Base-by-base conservation (phyloP, 2,113 vertebrate genomes). In the Otocyon megalotis region DNA sequence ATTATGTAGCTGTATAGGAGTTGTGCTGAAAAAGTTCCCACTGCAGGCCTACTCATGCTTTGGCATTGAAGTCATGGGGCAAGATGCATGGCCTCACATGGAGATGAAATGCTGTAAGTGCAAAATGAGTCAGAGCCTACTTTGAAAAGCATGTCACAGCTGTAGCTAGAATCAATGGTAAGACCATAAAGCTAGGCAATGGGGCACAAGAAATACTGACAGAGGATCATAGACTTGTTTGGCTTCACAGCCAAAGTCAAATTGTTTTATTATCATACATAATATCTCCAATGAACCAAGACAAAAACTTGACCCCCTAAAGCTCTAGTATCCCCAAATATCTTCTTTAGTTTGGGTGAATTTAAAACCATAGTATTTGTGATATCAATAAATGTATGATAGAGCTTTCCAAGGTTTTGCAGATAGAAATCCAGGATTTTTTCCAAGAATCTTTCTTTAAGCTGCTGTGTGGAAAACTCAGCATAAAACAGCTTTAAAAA, bases 401-500 rank as follows among this genome's bases (percentile, higher is more conserved):
- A 93, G 67, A 92, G 22, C 76, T 87, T 96, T 90, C 89, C 20
- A 95, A 82, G 89, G 24, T 12, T 96, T 86, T 80, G 12, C 50
- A 90, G 92, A 83, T 22, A 95, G 54, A 94, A 97, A 97, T 94
- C 20, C 65, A 96, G 90, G 85, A 88, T 97, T 90, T 97, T 97
- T 98, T 96, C 93, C 93, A 97, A 92, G 54, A 92, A 97, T 88
- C 32, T 90, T 93, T 97, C 88, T 96, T 93, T 90, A 94, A 88
- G 63, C 84, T 76, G 48, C 43, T 56, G 6, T 96, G 87, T 96
- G 37, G 65, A 11, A 98, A 97, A 95, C 69, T 65, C 72, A 77
- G 37, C 69, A 90, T 85, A 96, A 98, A 94, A 76, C 26, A 96
- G 96, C 82, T 95, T 97, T 96, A 89, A 98, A 97, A 97, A 97